Percentiles rank a stretch among this genome's conserved stretches.
Evolutionary conservation across 2,113 vertebrate genomes (phyloP).

Genomic region (Prolemur simus): DNA sequence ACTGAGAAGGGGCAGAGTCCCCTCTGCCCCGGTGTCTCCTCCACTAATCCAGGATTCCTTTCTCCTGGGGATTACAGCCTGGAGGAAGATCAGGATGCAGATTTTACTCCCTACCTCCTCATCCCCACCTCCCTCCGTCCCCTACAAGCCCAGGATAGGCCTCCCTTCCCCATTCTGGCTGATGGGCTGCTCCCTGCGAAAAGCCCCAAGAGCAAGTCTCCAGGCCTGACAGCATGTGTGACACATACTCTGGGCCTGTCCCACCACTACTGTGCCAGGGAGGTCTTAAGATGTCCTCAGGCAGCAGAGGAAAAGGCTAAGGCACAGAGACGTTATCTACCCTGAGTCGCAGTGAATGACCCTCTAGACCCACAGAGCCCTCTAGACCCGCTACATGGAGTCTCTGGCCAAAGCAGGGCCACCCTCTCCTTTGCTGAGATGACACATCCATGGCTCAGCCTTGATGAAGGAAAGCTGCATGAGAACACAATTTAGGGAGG

Average conservation of each 20-base stretch:
- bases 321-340: not conserved
- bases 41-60: not conserved
- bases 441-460: not conserved
- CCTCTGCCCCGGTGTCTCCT: not conserved
- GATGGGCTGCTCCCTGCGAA: not conserved
- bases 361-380: no score
- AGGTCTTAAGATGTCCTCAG: not conserved
- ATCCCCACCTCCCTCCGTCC: not conserved
- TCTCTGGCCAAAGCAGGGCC: not conserved
- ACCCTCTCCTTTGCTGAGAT: not conserved
- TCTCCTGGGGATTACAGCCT: not conserved
- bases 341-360: not conserved
- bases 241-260: not conserved
- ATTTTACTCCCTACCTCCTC: not conserved
- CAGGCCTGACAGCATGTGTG: not conserved
- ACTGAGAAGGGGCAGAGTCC: not conserved
- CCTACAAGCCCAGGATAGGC: not conserved
- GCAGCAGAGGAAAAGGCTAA: not conserved
- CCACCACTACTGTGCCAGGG: not conserved
- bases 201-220: not conserved
- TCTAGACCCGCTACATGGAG: not conserved
- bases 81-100: not conserved
- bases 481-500: not conserved
- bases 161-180: not conserved
- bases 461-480: not conserved